phyloP scores from a whole-genome alignment of 2,888 invertebrate genomes.

The Scrobipalpa costella region DNA sequence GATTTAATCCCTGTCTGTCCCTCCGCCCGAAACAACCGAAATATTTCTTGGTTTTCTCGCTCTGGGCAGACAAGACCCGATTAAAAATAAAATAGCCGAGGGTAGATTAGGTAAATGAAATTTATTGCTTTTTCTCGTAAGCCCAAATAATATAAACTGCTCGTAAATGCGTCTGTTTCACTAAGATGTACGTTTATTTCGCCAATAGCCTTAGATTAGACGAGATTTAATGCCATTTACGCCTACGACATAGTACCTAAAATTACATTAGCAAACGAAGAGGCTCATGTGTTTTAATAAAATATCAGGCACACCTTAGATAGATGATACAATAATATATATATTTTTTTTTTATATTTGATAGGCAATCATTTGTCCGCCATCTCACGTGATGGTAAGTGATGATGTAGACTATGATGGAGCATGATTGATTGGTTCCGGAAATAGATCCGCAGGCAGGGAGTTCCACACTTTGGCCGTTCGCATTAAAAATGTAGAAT shows the following conservation, averaged over 20 bases:
- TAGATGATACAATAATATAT: too few relatives aligned
- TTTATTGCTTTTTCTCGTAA: slow-evolving; percentile 49
- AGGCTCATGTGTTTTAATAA: not conserved
- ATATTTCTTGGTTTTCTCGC: slow-evolving; percentile 16
- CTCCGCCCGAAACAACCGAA: not conserved
- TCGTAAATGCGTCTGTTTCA: slow-evolving; percentile 45
- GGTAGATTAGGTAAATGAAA: slow-evolving; percentile 46
- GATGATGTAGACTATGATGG: too few relatives aligned
- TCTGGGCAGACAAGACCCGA: slow-evolving; percentile 33
- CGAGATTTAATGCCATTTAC: slow-evolving; percentile 15
- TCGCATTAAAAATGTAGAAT: too few relatives aligned
- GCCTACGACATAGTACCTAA: not conserved
- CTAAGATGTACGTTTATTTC: slow-evolving; percentile 30
- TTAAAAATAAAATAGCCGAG: slow-evolving; percentile 49
- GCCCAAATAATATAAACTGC: slow-evolving; percentile 47
- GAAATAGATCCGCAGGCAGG: too few relatives aligned
- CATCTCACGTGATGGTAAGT: too few relatives aligned
- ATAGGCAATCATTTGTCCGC: too few relatives aligned
- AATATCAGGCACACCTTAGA: not conserved
- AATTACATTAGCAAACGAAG: not conserved
- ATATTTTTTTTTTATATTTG: too few relatives aligned
- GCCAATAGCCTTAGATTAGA: slow-evolving; percentile 21
- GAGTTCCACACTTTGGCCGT: too few relatives aligned
- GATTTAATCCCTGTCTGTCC: not conserved
- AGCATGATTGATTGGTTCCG: too few relatives aligned